These are phyloP conservation scores for Gadus chalcogrammus DNA, from an alignment of 2,113 vertebrate genomes.

Conservation along the genomic window DNA sequence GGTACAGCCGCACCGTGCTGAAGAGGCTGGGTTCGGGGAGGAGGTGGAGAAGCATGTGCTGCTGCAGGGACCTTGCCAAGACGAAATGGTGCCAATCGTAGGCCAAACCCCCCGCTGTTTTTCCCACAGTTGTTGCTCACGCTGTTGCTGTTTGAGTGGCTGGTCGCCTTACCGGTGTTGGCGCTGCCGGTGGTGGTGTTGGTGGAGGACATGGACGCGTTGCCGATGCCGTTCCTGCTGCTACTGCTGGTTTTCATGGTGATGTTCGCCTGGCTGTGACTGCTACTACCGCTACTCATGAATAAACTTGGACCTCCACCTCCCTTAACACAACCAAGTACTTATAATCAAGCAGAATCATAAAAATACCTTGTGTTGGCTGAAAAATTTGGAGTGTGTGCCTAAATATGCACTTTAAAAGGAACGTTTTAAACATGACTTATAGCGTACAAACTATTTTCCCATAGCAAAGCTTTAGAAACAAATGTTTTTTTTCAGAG, in stretches of 20 bases:
- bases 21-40: conserved; percentile 97
- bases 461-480: too few relatives aligned
- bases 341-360: too few relatives aligned
- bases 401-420: too few relatives aligned
- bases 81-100: conserved; percentile 99
- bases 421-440: too few relatives aligned
- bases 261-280: conserved; percentile 27
- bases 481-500: too few relatives aligned
- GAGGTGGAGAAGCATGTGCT: conserved; percentile 89
- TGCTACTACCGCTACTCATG: background rate
- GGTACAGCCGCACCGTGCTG: conserved; percentile 97
- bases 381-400: too few relatives aligned
- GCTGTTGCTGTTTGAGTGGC: conserved; percentile 66
- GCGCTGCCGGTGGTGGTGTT: conserved; percentile 49
- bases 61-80: conserved; percentile 91
- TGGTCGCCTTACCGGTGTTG: conserved; percentile 62
- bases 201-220: conserved; percentile 44
- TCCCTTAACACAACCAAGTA: too few relatives aligned
- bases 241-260: conserved; percentile 67
- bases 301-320: too few relatives aligned
- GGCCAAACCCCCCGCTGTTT: conserved; percentile 72
- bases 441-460: too few relatives aligned
- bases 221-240: conserved; percentile 47
- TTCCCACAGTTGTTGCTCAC: conserved; percentile 52
- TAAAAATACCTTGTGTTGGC: too few relatives aligned